Base-by-base conservation (phyloP, 1,140 invertebrate species). In the Apocrypta bakeri region DNA sequence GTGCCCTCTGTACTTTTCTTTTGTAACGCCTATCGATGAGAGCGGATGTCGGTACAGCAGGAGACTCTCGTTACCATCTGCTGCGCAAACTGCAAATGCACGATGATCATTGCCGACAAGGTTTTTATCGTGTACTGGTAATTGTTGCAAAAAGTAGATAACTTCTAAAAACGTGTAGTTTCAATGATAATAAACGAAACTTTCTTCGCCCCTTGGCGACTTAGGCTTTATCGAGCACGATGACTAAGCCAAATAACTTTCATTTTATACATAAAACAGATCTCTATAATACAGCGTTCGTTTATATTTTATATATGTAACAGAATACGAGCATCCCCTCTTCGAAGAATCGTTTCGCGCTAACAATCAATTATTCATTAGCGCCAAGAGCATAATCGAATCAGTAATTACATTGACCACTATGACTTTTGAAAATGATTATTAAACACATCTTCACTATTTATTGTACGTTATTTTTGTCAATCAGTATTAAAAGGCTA, bases 21-120 rank as follows among this genome's bases (percentile, higher is more conserved):
- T 24, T 68, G 40, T n/a, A 78, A 68, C 63, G 42, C 17, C 4
- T 6, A n/a, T 56, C 48, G 6, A 56, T n/a, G 1, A n/a, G 0
- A 27, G 24, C 4, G 11, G 27, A 37, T 29, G 63, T 29, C 17
- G 76, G 37, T 68, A 78, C 11, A 68, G 76, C 29, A 78, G 76
- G 21, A 78, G 24, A 29, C 33, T 24, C 37, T 21, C 8, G 33
- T 76, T 68, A 78, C 64, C 76, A 68, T 24, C 76, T 24, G n/a
- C 64, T 48, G 37, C 0, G 37, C 6, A 68, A 68, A 21, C 33
- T 42, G 37, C 21, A 48, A 31, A 21, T 1, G 12, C n/a, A 31
- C n/a, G 1, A 76, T 37, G 61, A 14, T 31, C 24, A 14, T 63
- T 76, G 64, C 31, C 74, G 31, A 37, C 31, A 37, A 12, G 29